Evolutionary conservation across 2,113 vertebrate species (phyloP).

Genomic region (Dicrurus megarhynchus): DNA sequence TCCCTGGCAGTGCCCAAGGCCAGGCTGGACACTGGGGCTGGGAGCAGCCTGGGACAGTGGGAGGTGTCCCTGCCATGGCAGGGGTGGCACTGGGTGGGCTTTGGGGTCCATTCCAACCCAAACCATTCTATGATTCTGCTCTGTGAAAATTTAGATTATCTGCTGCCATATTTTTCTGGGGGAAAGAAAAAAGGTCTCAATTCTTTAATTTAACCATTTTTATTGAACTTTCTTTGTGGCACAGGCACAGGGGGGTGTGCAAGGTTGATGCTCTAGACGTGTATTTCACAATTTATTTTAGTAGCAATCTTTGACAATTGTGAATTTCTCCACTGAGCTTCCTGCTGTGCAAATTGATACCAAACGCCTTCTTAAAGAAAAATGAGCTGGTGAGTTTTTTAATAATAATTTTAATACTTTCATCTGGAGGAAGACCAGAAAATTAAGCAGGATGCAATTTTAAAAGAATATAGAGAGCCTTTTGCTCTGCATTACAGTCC

Average conservation of each 20-base stretch:
- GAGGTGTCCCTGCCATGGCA: background rate
- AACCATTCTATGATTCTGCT: background rate
- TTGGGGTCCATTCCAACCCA: background rate
- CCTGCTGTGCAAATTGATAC: constrained; percentile 37
- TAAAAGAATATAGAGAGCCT: constrained; percentile 3
- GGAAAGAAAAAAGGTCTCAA: accelerated
- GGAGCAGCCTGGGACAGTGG: background rate
- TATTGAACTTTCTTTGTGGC: background rate
- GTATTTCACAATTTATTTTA: background rate
- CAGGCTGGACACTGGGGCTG: accelerated
- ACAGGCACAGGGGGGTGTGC: background rate
- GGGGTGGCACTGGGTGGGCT: background rate
- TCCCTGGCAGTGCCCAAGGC: background rate
- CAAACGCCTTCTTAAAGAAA: constrained; percentile 15
- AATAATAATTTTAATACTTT: constrained; percentile 43
- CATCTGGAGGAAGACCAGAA: background rate
- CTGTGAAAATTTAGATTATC: background rate
- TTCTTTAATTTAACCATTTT: background rate
- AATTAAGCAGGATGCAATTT: constrained; percentile 46
- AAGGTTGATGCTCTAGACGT: background rate
- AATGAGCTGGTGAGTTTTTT: background rate
- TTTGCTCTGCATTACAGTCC: background rate
- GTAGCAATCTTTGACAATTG: background rate
- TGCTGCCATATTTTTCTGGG: background rate
- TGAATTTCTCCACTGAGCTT: background rate